Conservation (phyloP, 2,888 invertebrate species). For the Melieria omissa region DNA sequence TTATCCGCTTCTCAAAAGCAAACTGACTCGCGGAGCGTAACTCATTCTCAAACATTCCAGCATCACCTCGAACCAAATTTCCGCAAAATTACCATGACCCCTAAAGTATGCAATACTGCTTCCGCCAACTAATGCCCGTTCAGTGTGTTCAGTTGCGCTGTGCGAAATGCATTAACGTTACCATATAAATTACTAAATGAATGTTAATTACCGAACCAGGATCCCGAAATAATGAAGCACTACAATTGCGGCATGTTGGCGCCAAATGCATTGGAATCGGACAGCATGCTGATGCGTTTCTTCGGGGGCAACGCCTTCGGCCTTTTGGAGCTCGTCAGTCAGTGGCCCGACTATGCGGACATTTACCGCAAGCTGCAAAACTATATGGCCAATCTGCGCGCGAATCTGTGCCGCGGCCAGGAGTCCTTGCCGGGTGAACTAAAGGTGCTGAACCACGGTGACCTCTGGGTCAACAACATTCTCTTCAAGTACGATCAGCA, state of each 20-base stretch:
- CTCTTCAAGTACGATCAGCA: slow-evolving; percentile 61
- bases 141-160: too few relatives aligned
- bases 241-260: slow-evolving; percentile 53
- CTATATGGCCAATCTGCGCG: slow-evolving; percentile 54
- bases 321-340: slow-evolving; percentile 57
- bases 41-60: too few relatives aligned
- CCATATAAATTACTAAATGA: too few relatives aligned
- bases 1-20: too few relatives aligned
- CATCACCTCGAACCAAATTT: too few relatives aligned
- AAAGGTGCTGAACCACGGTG: slow-evolving; percentile 68
- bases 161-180: too few relatives aligned
- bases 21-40: too few relatives aligned
- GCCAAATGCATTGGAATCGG: slow-evolving; percentile 46
- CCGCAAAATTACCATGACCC: too few relatives aligned
- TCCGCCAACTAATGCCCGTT: too few relatives aligned
- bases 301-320: slow-evolving; percentile 49
- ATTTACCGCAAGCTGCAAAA: slow-evolving; percentile 65
- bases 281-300: slow-evolving; percentile 48
- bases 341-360: slow-evolving; percentile 67
- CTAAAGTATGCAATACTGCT: too few relatives aligned
- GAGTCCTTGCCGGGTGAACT: slow-evolving; percentile 35
- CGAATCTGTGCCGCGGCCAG: slow-evolving; percentile 35
- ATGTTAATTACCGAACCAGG: slow-evolving; percentile 11
- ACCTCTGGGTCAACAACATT: slow-evolving; percentile 68
- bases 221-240: slow-evolving; percentile 43